phyloP scores from a whole-genome alignment of 2,888 invertebrate genomes.

The Hydraecia micacea region DNA sequence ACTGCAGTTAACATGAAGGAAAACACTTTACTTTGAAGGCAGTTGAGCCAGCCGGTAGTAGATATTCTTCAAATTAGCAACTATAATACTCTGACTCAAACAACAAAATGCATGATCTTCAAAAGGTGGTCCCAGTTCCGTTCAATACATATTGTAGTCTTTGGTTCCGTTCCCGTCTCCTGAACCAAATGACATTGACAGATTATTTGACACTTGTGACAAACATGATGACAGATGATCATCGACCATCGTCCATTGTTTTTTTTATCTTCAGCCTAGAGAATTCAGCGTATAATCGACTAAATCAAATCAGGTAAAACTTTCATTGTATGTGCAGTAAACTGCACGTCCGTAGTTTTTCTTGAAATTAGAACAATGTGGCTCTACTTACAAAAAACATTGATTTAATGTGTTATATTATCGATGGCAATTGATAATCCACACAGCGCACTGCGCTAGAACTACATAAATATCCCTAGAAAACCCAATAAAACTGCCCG shows the following conservation, averaged over 20 bases:
- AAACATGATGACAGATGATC: not conserved
- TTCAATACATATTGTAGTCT: too few relatives aligned
- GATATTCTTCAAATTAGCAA: not conserved
- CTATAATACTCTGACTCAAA: not conserved
- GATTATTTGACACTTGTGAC: slow-evolving; percentile 24
- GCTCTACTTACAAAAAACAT: not conserved
- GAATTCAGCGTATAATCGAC: slow-evolving; percentile 1
- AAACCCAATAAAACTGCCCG: too few relatives aligned
- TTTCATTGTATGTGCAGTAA: not conserved
- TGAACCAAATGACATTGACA: slow-evolving; percentile 39
- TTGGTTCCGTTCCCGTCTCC: too few relatives aligned
- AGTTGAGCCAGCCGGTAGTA: not conserved
- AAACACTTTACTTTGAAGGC: slow-evolving; percentile 11
- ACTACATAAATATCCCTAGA: too few relatives aligned
- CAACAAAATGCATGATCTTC: slow-evolving; percentile 26
- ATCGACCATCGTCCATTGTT: not conserved
- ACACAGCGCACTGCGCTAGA: too few relatives aligned
- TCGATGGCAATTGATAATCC: not conserved
- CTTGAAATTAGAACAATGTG: not conserved
- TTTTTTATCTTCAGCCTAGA: not conserved
- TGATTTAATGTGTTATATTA: not conserved
- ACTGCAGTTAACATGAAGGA: slow-evolving; percentile 36
- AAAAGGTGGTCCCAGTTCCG: slow-evolving; percentile 6
- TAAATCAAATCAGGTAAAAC: not conserved
- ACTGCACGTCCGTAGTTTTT: not conserved